Evolutionary conservation across 2,888 invertebrate species (phyloP), one percentile per base, ranked within the genome.

Genomic region (Suillia variegata): DNA sequence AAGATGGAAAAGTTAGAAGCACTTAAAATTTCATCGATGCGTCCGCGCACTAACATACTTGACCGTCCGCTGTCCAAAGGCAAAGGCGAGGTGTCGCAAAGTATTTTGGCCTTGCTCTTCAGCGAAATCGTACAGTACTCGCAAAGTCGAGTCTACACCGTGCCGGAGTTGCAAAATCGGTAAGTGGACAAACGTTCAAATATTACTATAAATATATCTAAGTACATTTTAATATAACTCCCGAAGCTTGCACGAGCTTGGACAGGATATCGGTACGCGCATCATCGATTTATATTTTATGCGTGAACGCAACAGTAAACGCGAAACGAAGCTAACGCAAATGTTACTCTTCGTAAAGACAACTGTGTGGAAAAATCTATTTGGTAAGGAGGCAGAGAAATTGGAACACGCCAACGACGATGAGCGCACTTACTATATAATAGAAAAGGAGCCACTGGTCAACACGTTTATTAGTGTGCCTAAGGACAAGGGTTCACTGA

Each of bases 61-160:
- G 96, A 97, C 79, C 94, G 94, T 81, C 93, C 94, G 1, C 80
- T 97, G 1, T 94, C 94, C 70, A 93, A 94, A 83, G 96, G 96
- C 6, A 95, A 94, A 83, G 90, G 91, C 15, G 96, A 96, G 85
- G 91, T 96, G 58, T 96, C 95, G 52, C 83, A 96, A 55, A 94
- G 94, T 70, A 91, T 95, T 71, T 98, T 94, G 83, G 96, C 98
- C 1, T 85, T 99, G 51, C 85, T 99, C 58, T 99, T 99, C 82
- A 97, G 98, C 18, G 99, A 99, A 86, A 90, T 98, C 64, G 96
- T 99, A 1, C 96, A 98, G 80, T 99, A 99, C 83, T 96, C 96
- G 76, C 98, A 99, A 85, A 96, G 93, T 84, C 90, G 94, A 71
- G 96, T 96, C 8, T 93, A 93, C 77, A 96, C 95, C 12, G 93